These are phyloP conservation scores for Parazoanthus swiftii DNA, from an alignment of 92 coral and sea anemone genomes.

Conservation along the genomic window DNA sequence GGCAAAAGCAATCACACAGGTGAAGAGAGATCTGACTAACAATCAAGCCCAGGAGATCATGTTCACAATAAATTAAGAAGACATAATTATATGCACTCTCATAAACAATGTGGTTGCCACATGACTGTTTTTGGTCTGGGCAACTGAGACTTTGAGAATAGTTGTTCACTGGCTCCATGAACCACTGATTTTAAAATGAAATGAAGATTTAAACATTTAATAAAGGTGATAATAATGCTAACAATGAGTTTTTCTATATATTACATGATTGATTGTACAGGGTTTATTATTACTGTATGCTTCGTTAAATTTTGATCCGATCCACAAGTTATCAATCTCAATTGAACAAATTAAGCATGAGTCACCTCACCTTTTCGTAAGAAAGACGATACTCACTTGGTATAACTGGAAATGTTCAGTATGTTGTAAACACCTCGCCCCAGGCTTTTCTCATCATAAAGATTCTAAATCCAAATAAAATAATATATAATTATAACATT, in stretches of 20 bases:
- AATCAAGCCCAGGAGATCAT: not conserved
- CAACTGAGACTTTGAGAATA: not conserved
- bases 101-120: not conserved
- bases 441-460: conserved; percentile 58
- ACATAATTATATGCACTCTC: too few species aligned
- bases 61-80: not conserved
- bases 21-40: not conserved
- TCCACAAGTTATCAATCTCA: too few species aligned
- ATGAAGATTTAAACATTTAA: too few species aligned
- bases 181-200: too few species aligned
- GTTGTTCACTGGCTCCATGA: not conserved
- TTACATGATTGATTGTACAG: too few species aligned
- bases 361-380: too few species aligned
- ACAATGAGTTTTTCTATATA: too few species aligned
- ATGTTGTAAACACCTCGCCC: conserved; percentile 71
- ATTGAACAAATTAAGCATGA: too few species aligned
- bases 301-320: too few species aligned
- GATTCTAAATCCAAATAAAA: conserved; percentile 45
- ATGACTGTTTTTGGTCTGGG: not conserved
- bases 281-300: too few species aligned
- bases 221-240: too few species aligned
- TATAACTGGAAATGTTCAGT: conserved; percentile 61
- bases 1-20: not conserved
- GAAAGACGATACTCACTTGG: conserved; percentile 74
- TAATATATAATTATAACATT: not conserved